Base-by-base conservation (phyloP, 2,888 invertebrate genomes). In the Rhodophaea formosa region DNA sequence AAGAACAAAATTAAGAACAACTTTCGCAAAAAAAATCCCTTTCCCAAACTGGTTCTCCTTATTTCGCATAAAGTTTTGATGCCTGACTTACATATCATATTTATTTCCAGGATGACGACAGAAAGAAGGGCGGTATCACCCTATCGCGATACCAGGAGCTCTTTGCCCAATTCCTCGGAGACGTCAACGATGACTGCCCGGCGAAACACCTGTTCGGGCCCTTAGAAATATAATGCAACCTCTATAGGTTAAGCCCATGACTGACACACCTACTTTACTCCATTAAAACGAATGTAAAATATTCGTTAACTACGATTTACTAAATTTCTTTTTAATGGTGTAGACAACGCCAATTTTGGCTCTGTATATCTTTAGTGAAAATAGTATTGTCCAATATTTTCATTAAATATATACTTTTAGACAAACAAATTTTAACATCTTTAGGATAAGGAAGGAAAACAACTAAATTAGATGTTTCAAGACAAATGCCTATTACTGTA, bases 151-250 rank as follows among this genome's bases (percentile, higher is more conserved):
- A 96, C 78, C 95, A 96, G 80, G 96, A 96, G 79, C 91, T 96
- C 3, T 97, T 96, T 79, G 96, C 96, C 0, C 94, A 95, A 81
- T 96, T 95, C 87, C 92, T 96, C 61, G 96, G 96, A 23, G 95
- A 96, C 80, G 93, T 94, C 42, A 94, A 93, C 66, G 95, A 96
- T 59, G 93, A 94, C 69, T 94, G 94, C 74, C 92, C 94, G 61
- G 96, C 96, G 43, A 94, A 95, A 55, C 94, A 95, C 72, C 92
- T 97, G 14, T 97, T 97, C 80, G 96, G 96, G 47, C 96, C 96
- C 43, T 86, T 97, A 70, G 93, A 88, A 69, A 65, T 86, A 69
- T 89, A 89, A 70, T 61, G 49, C 49, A 35, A 16, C 53, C 47
- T 42, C 30, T 62, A 65, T 69, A 67, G 63, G 62, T 64, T 67